Conservation (phyloP, 1,140 invertebrate species). For the Harlomillsia oculata region DNA sequence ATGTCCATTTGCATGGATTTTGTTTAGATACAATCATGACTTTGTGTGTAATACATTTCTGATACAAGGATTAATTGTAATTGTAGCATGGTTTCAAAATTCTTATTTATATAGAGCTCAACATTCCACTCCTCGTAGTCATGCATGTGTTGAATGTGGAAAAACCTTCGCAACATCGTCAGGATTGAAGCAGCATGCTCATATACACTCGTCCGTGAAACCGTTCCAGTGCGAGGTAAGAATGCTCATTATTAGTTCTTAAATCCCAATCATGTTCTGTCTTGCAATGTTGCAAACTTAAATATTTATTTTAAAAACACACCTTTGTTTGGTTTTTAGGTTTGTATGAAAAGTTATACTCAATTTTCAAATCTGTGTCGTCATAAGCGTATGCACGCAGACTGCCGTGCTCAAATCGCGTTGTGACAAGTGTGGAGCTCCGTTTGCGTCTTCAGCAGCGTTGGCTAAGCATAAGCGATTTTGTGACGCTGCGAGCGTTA, state of each 20-base stretch:
- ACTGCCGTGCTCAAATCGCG: slow-evolving; percentile 65
- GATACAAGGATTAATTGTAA: no score
- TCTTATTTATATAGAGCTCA: slow-evolving; percentile 33
- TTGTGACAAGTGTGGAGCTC: slow-evolving; percentile 49
- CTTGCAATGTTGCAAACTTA: neutral
- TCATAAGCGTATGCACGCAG: slow-evolving; percentile 96
- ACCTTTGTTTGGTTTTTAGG: slow-evolving; percentile 19
- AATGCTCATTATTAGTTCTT: neutral
- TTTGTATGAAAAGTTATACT: slow-evolving; percentile 81
- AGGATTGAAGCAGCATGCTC: slow-evolving; percentile 97
- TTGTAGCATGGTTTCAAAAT: no score
- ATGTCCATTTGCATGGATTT: neutral
- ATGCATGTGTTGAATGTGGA: slow-evolving; percentile 94
- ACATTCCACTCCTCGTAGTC: slow-evolving; percentile 50
- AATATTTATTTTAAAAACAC: neutral
- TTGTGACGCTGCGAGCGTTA: slow-evolving; percentile 63
- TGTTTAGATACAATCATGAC: neutral
- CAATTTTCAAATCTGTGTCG: slow-evolving; percentile 99
- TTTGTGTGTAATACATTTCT: no score
- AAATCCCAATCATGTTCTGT: neutral
- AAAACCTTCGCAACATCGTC: slow-evolving; percentile 96
- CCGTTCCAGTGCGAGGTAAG: slow-evolving; percentile 88
- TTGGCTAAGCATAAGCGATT: slow-evolving; percentile 74
- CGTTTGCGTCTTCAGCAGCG: slow-evolving; percentile 46
- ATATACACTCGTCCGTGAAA: slow-evolving; percentile 97